phyloP scores from a whole-genome alignment of 1,140 invertebrate genomes.

The Gryon sp. region DNA sequence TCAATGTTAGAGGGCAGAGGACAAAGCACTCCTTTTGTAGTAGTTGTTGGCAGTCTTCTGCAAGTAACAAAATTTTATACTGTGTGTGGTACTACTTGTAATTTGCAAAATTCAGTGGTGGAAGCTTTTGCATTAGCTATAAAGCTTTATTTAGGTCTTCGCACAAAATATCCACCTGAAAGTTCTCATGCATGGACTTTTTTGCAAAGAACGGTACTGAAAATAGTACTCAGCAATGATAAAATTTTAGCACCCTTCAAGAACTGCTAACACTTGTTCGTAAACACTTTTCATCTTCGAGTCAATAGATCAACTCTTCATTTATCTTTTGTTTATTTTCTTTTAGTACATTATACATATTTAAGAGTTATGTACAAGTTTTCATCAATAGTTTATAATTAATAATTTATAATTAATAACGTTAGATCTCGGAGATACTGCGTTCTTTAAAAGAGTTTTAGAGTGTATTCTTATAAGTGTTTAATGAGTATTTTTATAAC shows the following conservation, averaged over 20 bases:
- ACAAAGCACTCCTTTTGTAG: constrained; percentile 5
- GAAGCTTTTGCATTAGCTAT: constrained; percentile 7
- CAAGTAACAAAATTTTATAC: constrained; percentile 1
- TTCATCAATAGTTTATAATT: no score
- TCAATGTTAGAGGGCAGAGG: neutral
- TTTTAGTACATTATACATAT: neutral
- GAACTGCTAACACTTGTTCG: constrained; percentile 15
- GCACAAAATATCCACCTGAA: constrained; percentile 2
- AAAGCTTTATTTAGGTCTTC: constrained; percentile 21
- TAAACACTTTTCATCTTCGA: neutral
- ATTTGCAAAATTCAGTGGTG: constrained; percentile 4
- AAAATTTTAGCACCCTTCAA: constrained; percentile 1
- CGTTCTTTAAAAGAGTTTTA: no score
- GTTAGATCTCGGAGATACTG: no score
- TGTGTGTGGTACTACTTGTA: neutral
- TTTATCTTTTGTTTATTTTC: no score
- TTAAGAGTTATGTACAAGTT: no score
- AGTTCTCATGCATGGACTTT: constrained; percentile 9
- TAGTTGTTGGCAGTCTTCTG: constrained; percentile 5
- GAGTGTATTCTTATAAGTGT: no score
- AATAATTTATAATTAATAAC: no score
- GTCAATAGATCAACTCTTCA: no score
- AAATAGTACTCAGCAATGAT: constrained; percentile 10
- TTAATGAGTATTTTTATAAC: no score
- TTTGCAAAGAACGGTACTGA: constrained; percentile 8